Evolutionary conservation across 2,113 vertebrate species (phyloP).

Genomic region (Petromus typicus): DNA sequence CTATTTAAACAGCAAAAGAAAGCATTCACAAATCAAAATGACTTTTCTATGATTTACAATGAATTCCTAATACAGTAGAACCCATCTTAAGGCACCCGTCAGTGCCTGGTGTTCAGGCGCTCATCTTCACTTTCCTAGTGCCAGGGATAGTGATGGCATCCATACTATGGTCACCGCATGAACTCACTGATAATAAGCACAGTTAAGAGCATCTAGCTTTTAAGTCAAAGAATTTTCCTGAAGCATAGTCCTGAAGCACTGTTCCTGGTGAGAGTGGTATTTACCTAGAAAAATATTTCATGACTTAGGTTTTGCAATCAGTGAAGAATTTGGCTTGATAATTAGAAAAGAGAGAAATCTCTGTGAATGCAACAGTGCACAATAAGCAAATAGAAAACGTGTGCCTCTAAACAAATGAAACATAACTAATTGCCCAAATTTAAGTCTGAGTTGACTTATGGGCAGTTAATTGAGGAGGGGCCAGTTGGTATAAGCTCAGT

Average conservation of each 20-base stretch:
- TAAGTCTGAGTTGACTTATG: neutral
- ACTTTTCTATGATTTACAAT: neutral
- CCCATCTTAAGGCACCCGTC: neutral
- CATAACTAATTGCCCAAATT: neutral
- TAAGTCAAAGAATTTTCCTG: neutral
- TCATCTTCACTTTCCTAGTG: neutral
- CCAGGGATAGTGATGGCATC: neutral
- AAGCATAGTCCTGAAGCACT: neutral
- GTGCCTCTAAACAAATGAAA: neutral
- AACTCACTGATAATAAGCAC: neutral
- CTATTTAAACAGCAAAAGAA: neutral
- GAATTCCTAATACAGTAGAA: neutral
- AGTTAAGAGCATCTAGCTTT: neutral
- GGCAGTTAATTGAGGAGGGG: neutral
- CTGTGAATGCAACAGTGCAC: neutral
- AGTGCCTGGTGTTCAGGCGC: neutral
- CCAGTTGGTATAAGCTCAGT: neutral
- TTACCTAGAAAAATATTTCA: neutral
- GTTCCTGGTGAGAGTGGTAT: neutral
- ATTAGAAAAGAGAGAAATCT: neutral
- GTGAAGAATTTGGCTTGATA: neutral
- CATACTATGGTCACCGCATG: neutral
- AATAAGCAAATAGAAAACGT: neutral
- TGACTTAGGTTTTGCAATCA: slow-evolving; percentile 16
- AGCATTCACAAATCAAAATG: neutral